Conservation (phyloP, 2,888 invertebrate genomes). For the Eugnorisma glareosa region DNA sequence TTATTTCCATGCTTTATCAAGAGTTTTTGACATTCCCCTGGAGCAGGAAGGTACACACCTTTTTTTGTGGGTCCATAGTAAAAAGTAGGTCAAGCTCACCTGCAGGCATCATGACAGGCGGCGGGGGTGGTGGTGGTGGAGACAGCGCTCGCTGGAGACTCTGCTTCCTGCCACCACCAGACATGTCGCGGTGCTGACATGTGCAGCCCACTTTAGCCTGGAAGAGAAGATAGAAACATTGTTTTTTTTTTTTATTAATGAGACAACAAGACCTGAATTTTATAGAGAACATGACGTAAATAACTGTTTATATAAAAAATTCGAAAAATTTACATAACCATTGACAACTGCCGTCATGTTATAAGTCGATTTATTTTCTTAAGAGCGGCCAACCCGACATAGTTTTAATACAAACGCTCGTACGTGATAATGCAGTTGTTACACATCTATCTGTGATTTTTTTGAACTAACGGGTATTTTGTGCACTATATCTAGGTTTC, state of each 20-base stretch:
- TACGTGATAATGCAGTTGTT: no score
- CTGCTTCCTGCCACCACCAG: slow-evolving; percentile 92
- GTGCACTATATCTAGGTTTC: no score
- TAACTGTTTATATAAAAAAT: not conserved
- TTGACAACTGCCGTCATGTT: not conserved
- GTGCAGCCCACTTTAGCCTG: slow-evolving; percentile 91
- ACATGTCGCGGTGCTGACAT: slow-evolving; percentile 91
- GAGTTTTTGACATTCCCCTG: not conserved
- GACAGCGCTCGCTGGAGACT: slow-evolving; percentile 88
- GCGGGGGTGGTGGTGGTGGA: slow-evolving; percentile 90
- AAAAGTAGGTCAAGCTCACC: slow-evolving; percentile 62
- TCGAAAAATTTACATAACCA: not conserved
- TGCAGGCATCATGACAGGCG: slow-evolving; percentile 78
- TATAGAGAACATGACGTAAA: no score
- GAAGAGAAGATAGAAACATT: slow-evolving; percentile 34
- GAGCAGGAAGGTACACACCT: not conserved
- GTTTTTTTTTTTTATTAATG: not conserved
- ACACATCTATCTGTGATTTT: no score
- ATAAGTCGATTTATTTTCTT: not conserved
- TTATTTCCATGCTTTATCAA: not conserved
- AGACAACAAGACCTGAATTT: not conserved
- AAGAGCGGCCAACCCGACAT: no score
- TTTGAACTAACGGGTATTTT: no score
- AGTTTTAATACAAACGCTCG: no score
- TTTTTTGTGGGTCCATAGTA: not conserved